Base-by-base conservation (phyloP, 2,888 invertebrate genomes). In the Drosophila pseudotalamancana region DNA sequence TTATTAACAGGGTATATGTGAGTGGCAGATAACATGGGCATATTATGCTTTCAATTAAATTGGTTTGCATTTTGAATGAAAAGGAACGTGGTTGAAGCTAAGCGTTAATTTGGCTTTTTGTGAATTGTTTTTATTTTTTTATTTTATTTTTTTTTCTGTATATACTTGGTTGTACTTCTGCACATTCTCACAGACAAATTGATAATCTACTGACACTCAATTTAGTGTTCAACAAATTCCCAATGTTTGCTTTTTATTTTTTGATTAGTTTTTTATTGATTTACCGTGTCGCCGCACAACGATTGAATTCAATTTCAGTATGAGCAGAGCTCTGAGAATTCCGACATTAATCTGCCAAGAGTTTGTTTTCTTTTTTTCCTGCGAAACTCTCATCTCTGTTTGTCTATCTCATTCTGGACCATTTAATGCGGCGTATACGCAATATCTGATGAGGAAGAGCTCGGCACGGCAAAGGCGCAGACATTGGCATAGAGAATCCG, bases 201-300 rank as follows among this genome's bases (percentile, higher is more conserved):
- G 39, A 43, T 62, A 73, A 69, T 63, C 70, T 60, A 46, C 34
- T 51, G 70, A 39, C 70, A 74, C 64, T 72, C 51, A 65, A 79
- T 82, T 69, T 82, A 45, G 37, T 45, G 42, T 42, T 62, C 43
- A 66, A 66, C 54, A 42, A 67, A 77, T 63, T 68, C 48, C 49
- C 51, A 77, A 59, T 56, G 65, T 57, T 74, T 82, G 45, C 66
- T 65, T 63, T 79, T 60, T 66, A 75, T 75, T 78, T 77, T 75
- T 75, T 72, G 76, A 85, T 82, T 82, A 82, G 72, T 72, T 82
- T 75, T 72, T 57, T 72, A 80, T 85, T 80, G 79, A 85, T 78
- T 82, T 82, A 82, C 72, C 29, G 72, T 64, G 55, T 50, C 45
- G 21, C 45, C 54, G 32, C 12, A 49, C 37, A 54, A 27, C 39